A percentile compares a stretch with the other conserved stretches of the same genome.
Evolutionary conservation across 1,140 invertebrate genomes (phyloP).

Genomic region (Drosophila lowei): DNA sequence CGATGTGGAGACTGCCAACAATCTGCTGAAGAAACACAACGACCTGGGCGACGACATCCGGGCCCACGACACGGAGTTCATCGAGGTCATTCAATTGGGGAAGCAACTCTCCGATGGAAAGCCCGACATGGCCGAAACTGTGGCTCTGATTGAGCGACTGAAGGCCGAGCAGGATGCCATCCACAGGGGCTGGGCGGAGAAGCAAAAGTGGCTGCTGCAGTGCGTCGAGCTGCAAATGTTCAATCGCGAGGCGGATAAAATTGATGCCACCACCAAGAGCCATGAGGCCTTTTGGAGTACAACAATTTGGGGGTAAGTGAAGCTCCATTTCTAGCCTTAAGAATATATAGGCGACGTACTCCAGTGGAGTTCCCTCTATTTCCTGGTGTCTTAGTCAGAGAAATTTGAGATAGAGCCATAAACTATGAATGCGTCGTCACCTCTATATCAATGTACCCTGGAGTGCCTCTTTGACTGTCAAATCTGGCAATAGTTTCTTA

Average conservation of each 20-base stretch:
- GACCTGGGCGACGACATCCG: conserved; percentile 96
- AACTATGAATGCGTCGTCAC: too few relatives aligned
- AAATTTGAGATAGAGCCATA: too few relatives aligned
- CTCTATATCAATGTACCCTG: too few relatives aligned
- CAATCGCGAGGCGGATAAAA: conserved; percentile 98
- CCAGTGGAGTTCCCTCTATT: too few relatives aligned
- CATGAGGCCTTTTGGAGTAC: conserved; percentile 97
- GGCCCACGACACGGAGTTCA: conserved; percentile 89
- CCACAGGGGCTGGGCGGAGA: conserved; percentile 90
- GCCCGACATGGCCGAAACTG: conserved; percentile 87
- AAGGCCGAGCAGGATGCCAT: conserved; percentile 91
- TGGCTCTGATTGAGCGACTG: conserved; percentile 89
- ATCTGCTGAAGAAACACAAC: conserved; percentile 94
- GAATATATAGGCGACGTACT: too few relatives aligned
- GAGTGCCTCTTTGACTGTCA: too few relatives aligned
- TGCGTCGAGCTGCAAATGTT: conserved; percentile 94
- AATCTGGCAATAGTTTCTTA: too few relatives aligned
- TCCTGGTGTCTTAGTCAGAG: too few relatives aligned
- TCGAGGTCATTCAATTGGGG: conserved; percentile 90
- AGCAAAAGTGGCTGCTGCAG: conserved; percentile 92
- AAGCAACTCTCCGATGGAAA: conserved; percentile 89
- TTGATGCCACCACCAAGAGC: conserved; percentile 96
- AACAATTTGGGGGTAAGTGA: conserved; percentile 91
- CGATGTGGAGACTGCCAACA: conserved; percentile 95
- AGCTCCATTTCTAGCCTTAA: too few relatives aligned